These are phyloP conservation scores for Abscondita cerata DNA, from an alignment of 2,888 invertebrate species.

Conservation along the genomic window DNA sequence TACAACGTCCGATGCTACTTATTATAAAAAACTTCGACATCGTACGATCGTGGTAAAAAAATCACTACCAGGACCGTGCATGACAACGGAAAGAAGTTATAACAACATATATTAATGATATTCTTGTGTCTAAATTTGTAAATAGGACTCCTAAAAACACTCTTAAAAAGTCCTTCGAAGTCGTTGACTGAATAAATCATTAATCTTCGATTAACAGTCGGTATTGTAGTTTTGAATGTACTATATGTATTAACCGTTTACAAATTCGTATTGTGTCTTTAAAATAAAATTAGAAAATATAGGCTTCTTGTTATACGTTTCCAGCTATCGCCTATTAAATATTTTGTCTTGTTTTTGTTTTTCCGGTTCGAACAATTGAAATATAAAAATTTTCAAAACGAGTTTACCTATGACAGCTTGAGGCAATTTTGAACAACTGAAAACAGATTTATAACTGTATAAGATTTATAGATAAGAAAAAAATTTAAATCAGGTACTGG, in stretches of 20 bases:
- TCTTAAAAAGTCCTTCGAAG: too few relatives aligned
- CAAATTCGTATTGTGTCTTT: too few relatives aligned
- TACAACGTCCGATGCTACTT: background rate
- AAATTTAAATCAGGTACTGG: constrained; percentile 30
- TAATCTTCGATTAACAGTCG: too few relatives aligned
- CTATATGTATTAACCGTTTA: too few relatives aligned
- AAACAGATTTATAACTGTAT: constrained; percentile 5
- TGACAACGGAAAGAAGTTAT: background rate
- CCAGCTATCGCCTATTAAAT: too few relatives aligned
- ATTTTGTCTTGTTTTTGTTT: too few relatives aligned
- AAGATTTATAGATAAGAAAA: constrained; percentile 14
- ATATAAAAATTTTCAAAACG: background rate
- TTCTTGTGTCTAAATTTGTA: background rate
- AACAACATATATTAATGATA: background rate
- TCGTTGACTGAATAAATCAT: too few relatives aligned
- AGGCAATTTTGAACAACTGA: background rate
- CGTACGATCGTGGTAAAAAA: background rate
- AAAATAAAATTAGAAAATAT: background rate
- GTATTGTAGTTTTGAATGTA: too few relatives aligned
- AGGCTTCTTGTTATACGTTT: too few relatives aligned
- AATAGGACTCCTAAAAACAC: background rate
- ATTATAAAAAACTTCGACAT: background rate
- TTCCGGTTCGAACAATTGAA: background rate
- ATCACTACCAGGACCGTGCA: background rate
- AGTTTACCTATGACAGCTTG: background rate